These are phyloP conservation scores for Coregonus suidteri DNA, from an alignment of 2,797 vertebrate species.

Conservation along the genomic window DNA sequence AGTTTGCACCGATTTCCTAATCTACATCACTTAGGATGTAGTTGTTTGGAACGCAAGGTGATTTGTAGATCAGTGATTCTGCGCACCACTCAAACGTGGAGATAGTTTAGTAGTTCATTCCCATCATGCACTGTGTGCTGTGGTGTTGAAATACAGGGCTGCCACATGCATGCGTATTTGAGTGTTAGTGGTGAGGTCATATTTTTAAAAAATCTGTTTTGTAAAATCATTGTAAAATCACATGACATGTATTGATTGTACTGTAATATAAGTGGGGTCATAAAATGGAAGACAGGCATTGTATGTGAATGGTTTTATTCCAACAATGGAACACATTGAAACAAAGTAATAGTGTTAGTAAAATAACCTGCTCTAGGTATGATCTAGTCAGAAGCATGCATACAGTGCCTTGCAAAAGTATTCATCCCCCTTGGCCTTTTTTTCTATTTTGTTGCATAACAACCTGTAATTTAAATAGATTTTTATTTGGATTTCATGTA, in stretches of 20 bases:
- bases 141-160: not conserved
- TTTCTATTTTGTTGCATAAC: too few species aligned
- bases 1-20: too few species aligned
- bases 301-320: conserved; percentile 43
- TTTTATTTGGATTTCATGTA: too few species aligned
- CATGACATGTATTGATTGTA: not conserved
- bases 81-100: not conserved
- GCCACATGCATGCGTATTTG: not conserved
- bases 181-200: not conserved
- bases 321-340: conserved; percentile 21
- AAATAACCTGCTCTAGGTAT: conserved; percentile 3
- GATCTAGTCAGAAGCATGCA: conserved; percentile 22
- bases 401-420: too few species aligned
- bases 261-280: not conserved
- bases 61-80: not conserved
- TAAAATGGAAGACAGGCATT: not conserved
- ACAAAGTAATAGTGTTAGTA: conserved; percentile 19
- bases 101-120: not conserved
- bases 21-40: too few species aligned
- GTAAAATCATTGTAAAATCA: not conserved
- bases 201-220: not conserved
- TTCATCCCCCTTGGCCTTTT: too few species aligned
- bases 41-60: too few species aligned
- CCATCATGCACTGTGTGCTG: not conserved
- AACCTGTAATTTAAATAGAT: too few species aligned